Evolutionary conservation across 2,888 invertebrate species (phyloP).

Genomic region (Psylliodes chrysocephalus): DNA sequence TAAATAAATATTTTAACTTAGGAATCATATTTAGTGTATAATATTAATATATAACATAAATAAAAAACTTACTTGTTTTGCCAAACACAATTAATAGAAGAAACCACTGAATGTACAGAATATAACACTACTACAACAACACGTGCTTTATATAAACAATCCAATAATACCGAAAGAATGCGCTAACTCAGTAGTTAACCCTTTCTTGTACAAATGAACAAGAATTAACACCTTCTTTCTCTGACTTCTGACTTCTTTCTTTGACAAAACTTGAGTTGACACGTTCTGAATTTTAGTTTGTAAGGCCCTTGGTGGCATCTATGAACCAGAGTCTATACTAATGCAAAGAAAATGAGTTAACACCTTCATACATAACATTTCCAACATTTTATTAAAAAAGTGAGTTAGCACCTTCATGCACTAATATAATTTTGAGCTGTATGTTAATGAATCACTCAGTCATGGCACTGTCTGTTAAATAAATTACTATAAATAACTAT

Average conservation of each 20-base stretch:
- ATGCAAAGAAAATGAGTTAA: slow-evolving; percentile 17
- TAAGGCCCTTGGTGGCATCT: neutral
- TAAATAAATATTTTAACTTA: no score
- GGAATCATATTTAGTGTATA: no score
- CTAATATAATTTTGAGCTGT: no score
- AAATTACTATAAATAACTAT: no score
- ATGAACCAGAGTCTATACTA: slow-evolving; percentile 18
- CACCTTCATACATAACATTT: slow-evolving; percentile 16
- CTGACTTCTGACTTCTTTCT: slow-evolving; percentile 3
- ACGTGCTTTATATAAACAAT: neutral
- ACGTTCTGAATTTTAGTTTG: slow-evolving; percentile 12
- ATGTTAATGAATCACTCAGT: no score
- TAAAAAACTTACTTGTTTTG: slow-evolving; percentile 6
- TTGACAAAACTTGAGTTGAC: slow-evolving; percentile 11
- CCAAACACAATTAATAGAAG: neutral
- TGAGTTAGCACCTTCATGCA: slow-evolving; percentile 11
- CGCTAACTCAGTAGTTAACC: slow-evolving; percentile 4
- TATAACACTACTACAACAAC: neutral
- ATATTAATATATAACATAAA: slow-evolving; percentile 6
- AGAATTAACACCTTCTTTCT: slow-evolving; percentile 16
- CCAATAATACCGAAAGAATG: slow-evolving; percentile 9
- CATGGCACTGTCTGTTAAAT: no score
- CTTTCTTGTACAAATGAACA: slow-evolving; percentile 15
- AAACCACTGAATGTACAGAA: neutral
- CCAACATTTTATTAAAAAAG: slow-evolving; percentile 9